Evolutionary conservation across 2,797 vertebrate genomes (phyloP).

Genomic region (Chanos chanos): DNA sequence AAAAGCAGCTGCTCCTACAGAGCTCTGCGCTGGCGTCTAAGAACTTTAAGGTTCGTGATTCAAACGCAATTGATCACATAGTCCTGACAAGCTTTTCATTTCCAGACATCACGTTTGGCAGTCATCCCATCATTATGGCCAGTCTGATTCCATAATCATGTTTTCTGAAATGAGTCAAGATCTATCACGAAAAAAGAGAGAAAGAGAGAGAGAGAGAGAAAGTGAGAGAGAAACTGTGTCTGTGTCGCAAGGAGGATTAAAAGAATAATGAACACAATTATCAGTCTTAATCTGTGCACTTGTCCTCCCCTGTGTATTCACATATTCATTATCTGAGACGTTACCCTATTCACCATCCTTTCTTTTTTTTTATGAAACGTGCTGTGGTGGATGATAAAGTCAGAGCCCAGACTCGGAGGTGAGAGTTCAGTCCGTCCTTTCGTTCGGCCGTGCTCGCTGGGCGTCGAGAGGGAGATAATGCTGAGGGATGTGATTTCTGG

Average conservation of each 20-base stretch:
- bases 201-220: neutral
- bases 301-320: constrained; percentile 28
- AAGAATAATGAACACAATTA: constrained; percentile 43
- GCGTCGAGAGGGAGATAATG: constrained; percentile 15
- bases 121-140: constrained; percentile 33
- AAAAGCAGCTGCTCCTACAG: constrained; percentile 37
- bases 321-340: constrained; percentile 33
- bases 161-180: constrained; percentile 23
- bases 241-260: constrained; percentile 39
- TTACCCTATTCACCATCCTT: constrained; percentile 41
- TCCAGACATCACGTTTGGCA: constrained; percentile 11
- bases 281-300: constrained; percentile 27
- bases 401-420: constrained; percentile 17
- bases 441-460: constrained; percentile 6
- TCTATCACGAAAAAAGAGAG: neutral
- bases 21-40: too few relatives aligned
- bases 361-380: constrained; percentile 9
- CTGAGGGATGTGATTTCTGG: too few relatives aligned
- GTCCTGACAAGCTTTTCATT: constrained; percentile 6
- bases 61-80: neutral
- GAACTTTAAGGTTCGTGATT: too few relatives aligned
- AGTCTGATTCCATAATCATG: constrained; percentile 27
- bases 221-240: neutral
- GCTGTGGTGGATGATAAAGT: constrained; percentile 29
- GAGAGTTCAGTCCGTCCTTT: constrained; percentile 17